phyloP scores from a whole-genome alignment of 2,888 invertebrate genomes.

The Scaptomyza polygonia region DNA sequence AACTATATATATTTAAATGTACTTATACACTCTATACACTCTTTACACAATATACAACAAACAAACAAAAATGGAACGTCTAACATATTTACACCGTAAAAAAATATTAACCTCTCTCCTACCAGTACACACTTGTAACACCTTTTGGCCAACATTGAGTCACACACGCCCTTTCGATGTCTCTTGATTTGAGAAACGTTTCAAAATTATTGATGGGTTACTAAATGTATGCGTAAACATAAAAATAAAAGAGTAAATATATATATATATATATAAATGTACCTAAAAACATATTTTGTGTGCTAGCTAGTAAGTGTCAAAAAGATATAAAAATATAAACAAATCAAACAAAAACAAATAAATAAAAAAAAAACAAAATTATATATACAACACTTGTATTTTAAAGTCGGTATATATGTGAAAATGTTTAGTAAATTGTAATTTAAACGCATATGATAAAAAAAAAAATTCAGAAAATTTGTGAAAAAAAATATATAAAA shows the following conservation, averaged over 20 bases:
- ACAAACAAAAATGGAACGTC: slow-evolving; percentile 38
- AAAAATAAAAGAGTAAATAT: slow-evolving; percentile 52
- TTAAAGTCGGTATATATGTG: slow-evolving; percentile 63
- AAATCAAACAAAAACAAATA: slow-evolving; percentile 17
- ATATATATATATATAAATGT: slow-evolving; percentile 81
- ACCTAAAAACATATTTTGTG: slow-evolving; percentile 83
- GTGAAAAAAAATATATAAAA: slow-evolving; percentile 34
- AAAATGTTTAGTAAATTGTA: slow-evolving; percentile 70
- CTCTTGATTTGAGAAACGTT: slow-evolving; percentile 50
- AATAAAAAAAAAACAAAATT: slow-evolving; percentile 45
- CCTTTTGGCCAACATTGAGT: slow-evolving; percentile 44
- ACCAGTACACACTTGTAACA: slow-evolving; percentile 33
- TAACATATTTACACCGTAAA: slow-evolving; percentile 66
- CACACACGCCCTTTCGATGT: slow-evolving; percentile 50
- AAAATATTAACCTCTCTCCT: slow-evolving; percentile 32
- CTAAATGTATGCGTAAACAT: slow-evolving; percentile 70
- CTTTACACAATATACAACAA: slow-evolving; percentile 47
- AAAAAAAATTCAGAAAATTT: slow-evolving; percentile 40
- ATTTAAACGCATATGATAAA: slow-evolving; percentile 35
- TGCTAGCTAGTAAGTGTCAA: slow-evolving; percentile 83
- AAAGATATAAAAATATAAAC: slow-evolving; percentile 50
- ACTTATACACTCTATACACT: slow-evolving; percentile 71
- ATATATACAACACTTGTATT: slow-evolving; percentile 59
- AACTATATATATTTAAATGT: slow-evolving; percentile 63
- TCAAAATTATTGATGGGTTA: slow-evolving; percentile 60